These are phyloP conservation scores for Pasiphila rectangulata DNA, from an alignment of 2,888 invertebrate genomes.

Conservation along the genomic window DNA sequence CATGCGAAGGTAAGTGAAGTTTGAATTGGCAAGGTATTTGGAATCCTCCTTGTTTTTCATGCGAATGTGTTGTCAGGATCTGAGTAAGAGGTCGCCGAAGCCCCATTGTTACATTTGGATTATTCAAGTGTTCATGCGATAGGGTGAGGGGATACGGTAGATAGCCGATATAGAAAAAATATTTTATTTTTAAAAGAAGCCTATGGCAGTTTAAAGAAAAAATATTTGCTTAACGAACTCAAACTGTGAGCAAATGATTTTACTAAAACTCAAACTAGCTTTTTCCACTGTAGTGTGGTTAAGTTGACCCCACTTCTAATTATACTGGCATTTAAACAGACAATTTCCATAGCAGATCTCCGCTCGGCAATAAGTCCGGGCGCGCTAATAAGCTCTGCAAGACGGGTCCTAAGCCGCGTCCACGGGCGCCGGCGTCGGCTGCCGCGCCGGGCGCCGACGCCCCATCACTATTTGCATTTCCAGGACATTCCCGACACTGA, in stretches of 20 bases:
- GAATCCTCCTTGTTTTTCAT: not conserved
- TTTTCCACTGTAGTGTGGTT: too few relatives aligned
- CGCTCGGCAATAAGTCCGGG: not conserved
- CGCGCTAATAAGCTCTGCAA: conserved; percentile 14
- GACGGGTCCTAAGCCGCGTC: too few relatives aligned
- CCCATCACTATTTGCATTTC: conserved; percentile 14
- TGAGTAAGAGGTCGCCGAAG: not conserved
- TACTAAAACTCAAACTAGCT: too few relatives aligned
- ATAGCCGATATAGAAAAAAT: too few relatives aligned
- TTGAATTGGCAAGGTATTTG: conserved; percentile 1
- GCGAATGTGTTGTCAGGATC: not conserved
- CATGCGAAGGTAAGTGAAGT: conserved; percentile 4
- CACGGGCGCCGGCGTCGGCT: too few relatives aligned
- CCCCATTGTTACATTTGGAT: not conserved
- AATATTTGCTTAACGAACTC: too few relatives aligned
- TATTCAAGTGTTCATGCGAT: not conserved
- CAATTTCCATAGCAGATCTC: not conserved
- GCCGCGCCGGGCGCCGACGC: not conserved
- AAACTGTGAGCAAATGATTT: too few relatives aligned
- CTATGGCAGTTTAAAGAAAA: too few relatives aligned
- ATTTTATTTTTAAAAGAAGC: too few relatives aligned
- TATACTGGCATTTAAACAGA: not conserved
- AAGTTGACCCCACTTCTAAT: too few relatives aligned
- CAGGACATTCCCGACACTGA: conserved; percentile 17
- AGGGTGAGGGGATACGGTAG: too few relatives aligned